Percentiles rank a stretch among this genome's conserved stretches.
These are phyloP conservation scores for Drosophila mettleri DNA, from an alignment of 2,888 invertebrate genomes.

Conservation along the genomic window DNA sequence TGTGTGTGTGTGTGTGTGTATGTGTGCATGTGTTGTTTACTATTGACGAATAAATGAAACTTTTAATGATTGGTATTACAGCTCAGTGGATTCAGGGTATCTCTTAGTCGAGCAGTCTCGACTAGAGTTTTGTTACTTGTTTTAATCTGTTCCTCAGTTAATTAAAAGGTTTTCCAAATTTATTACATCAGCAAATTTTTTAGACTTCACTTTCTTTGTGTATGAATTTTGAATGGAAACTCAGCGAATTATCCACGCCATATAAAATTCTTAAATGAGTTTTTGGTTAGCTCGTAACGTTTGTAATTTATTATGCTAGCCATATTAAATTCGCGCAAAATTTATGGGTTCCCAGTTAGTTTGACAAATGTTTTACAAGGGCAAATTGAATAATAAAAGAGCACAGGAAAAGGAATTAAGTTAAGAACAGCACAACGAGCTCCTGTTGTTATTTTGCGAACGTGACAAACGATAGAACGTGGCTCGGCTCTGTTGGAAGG, in stretches of 20 bases:
- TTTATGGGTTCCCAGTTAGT: constrained; percentile 38
- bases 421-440: constrained; percentile 51
- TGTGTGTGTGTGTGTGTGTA: no score
- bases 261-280: not conserved
- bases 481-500: not conserved
- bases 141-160: no score
- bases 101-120: no score
- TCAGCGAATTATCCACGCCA: constrained; percentile 1
- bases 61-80: no score
- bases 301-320: constrained; percentile 29
- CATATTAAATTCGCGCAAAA: constrained; percentile 33
- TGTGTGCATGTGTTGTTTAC: no score
- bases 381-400: constrained; percentile 39
- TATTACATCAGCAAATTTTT: not conserved
- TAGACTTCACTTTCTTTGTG: not conserved
- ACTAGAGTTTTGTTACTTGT: no score
- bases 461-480: constrained; percentile 58
- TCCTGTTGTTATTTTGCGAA: constrained; percentile 46
- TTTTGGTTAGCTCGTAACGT: constrained; percentile 1
- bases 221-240: not conserved
- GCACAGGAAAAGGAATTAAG: constrained; percentile 52
- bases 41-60: no score
- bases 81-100: no score
- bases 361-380: constrained; percentile 24
- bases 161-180: not conserved